A percentile compares a stretch with the other conserved stretches of the same genome.
Evolutionary conservation across 2,113 vertebrate species (phyloP).

Genomic region (Channa argus): DNA sequence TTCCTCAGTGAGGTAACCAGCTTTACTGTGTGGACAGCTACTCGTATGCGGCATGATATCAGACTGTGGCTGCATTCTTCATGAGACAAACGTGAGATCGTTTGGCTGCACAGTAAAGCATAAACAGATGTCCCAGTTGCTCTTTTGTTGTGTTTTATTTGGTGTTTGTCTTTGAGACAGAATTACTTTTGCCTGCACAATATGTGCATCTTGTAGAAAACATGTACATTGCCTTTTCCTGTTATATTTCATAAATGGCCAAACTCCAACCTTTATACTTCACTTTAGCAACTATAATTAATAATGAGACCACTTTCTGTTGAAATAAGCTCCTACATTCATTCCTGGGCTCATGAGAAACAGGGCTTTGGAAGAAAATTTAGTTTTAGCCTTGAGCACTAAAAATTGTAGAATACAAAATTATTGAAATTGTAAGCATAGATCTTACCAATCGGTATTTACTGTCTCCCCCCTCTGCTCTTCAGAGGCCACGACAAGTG

Average conservation of each 20-base stretch:
- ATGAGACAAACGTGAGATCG: not conserved
- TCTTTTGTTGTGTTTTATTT: conserved; percentile 1
- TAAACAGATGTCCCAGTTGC: not conserved
- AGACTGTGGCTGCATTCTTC: conserved; percentile 3
- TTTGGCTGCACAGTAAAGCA: not conserved
- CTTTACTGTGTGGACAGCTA: too few species aligned
- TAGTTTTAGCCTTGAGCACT: conserved; percentile 72
- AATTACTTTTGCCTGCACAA: not conserved
- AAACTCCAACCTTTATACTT: conserved; percentile 48
- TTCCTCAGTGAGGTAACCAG: too few species aligned
- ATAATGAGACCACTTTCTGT: conserved; percentile 68
- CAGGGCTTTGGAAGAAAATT: conserved; percentile 74
- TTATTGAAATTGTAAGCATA: conserved; percentile 83
- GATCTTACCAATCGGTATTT: conserved; percentile 81
- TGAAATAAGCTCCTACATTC: conserved; percentile 57
- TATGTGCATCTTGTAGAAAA: not conserved
- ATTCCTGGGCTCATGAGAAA: conserved; percentile 59
- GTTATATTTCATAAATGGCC: conserved; percentile 28
- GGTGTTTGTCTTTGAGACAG: not conserved
- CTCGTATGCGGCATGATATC: not conserved
- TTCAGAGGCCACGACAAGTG: conserved; percentile 71
- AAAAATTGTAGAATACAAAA: conserved; percentile 81
- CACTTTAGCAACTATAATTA: conserved; percentile 60
- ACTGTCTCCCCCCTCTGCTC: conserved; percentile 73
- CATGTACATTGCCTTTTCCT: not conserved